Evolutionary conservation across 2,888 invertebrate species (phyloP), one percentile per base, ranked within the genome.

Genomic region (Eugnorisma glareosa): DNA sequence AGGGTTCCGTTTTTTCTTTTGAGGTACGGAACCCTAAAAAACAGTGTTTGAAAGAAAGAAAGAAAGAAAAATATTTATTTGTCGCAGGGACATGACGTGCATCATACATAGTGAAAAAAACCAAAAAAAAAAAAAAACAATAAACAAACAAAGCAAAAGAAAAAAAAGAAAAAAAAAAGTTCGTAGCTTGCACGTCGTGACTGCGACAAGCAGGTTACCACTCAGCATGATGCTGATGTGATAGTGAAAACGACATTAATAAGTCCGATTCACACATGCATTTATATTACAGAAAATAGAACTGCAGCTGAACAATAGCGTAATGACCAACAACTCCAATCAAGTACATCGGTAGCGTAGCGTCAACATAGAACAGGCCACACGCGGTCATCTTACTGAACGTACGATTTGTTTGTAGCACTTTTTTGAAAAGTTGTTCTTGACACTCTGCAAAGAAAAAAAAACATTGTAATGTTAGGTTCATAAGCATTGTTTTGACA

Each of bases 381-480:
- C 59, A 59, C 31, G 31, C 59, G 31, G 59, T 59, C 59, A 59
- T 59, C 59, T 59, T 59, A 31, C 59, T 31, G 59, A 59, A 59
- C 21, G 59, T 31, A 10, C 59, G 59, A 21, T 31, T 31, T 21
- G 59, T 31, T n/a, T 59, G 59, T 7, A 31, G 59, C 5, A 59
- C 59, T 31, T 31, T 59, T 31, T 59, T 59, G 31, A 31, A 59
- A 59, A 59, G 31, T 48, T 24, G 48, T 10, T 24, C 10, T 48
- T 48, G 21, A 48, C 8, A 8, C 24, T 48, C 48, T 48, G 24
- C 48, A 10, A 48, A 48, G 24, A 28, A 59, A 59, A 31, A 57
- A 18, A 31, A 28, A n/a, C 54, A 54, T 7, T 28, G 11, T 54
- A 24, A 54, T n/a, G 11, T 21, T 21, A 48, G 21, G 21, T 0